These are phyloP conservation scores for Pseudomyrmex flavicornis DNA, from an alignment of 1,140 invertebrate species.

Conservation along the genomic window DNA sequence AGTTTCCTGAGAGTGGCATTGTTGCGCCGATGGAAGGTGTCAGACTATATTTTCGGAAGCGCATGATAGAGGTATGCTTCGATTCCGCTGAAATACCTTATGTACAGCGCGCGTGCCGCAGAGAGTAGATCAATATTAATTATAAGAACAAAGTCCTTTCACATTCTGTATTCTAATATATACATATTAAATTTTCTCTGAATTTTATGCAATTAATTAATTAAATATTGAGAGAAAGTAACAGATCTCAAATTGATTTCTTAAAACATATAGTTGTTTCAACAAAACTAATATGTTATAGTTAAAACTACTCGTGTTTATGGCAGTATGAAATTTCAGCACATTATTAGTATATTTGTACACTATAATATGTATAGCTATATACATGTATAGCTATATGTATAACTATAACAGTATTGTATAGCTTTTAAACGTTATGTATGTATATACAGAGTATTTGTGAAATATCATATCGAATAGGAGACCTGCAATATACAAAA, in stretches of 20 bases:
- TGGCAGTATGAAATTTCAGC: too few species aligned
- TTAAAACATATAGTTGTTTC: neutral
- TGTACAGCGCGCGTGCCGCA: neutral
- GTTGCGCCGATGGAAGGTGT: conserved; percentile 17
- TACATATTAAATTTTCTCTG: neutral
- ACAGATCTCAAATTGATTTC: too few species aligned
- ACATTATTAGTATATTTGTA: neutral
- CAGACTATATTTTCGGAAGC: neutral
- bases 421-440: neutral
- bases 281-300: neutral
- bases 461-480: neutral
- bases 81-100: neutral
- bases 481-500: neutral
- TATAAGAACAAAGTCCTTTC: neutral
- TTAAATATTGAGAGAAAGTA: neutral
- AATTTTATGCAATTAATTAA: too few species aligned
- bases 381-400: too few species aligned
- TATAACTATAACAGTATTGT: neutral
- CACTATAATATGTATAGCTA: neutral
- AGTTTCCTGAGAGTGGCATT: conserved; percentile 36
- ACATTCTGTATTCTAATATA: too few species aligned
- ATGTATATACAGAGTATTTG: neutral
- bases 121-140: neutral
- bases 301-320: conserved; percentile 2
- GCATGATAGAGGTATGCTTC: neutral